These are phyloP conservation scores for Villa cingulata DNA, from an alignment of 2,888 invertebrate genomes.

Conservation along the genomic window DNA sequence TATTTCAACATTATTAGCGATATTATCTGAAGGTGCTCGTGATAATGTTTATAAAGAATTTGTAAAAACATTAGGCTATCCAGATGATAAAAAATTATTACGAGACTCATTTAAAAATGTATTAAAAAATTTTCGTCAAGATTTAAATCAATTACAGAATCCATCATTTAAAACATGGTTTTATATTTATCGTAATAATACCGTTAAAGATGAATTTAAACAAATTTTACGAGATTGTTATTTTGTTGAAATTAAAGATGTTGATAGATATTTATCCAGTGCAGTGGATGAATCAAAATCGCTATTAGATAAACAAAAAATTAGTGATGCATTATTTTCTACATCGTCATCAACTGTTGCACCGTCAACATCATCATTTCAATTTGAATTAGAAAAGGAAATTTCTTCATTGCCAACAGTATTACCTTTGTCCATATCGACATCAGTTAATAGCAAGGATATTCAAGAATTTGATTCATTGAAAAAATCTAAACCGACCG, in stretches of 20 bases:
- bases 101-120: slow-evolving; percentile 24
- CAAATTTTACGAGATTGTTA: slow-evolving; percentile 45
- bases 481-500: slow-evolving; percentile 22
- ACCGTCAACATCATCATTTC: neutral
- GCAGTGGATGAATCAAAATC: too few relatives aligned
- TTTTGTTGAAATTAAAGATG: slow-evolving; percentile 45
- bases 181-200: slow-evolving; percentile 52
- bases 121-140: slow-evolving; percentile 22
- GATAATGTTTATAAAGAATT: slow-evolving; percentile 48
- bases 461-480: slow-evolving; percentile 33
- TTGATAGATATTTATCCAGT: slow-evolving; percentile 13
- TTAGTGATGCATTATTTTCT: neutral
- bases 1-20: slow-evolving; percentile 47
- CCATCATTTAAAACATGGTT: slow-evolving; percentile 53
- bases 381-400: too few relatives aligned
- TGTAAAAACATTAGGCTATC: slow-evolving; percentile 41
- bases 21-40: slow-evolving; percentile 47
- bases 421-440: slow-evolving; percentile 14
- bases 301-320: neutral
- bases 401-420: neutral
- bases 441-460: slow-evolving; percentile 35
- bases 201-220: slow-evolving; percentile 46
- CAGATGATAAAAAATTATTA: slow-evolving; percentile 34
- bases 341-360: neutral
- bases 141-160: slow-evolving; percentile 20